A percentile compares a stretch with the other conserved stretches of the same genome.
These are phyloP conservation scores for Oenanthe oenanthe DNA, from an alignment of 2,113 vertebrate genomes.

Conservation along the genomic window DNA sequence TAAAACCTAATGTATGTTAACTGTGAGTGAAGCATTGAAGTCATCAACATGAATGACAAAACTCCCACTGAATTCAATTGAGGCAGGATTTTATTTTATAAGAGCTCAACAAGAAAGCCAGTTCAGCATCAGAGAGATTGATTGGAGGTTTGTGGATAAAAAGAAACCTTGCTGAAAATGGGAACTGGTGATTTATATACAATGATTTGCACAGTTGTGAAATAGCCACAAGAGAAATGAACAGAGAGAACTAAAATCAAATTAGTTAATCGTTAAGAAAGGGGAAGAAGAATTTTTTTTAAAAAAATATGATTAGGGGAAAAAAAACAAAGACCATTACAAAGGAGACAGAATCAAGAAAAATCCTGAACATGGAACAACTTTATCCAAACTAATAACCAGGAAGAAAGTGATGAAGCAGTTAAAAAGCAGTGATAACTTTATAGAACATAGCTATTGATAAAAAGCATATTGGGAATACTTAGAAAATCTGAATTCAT, in stretches of 20 bases:
- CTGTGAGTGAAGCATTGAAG: constrained; percentile 6
- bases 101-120: neutral
- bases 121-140: constrained; percentile 34
- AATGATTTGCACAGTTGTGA: neutral
- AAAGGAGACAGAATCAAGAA: neutral
- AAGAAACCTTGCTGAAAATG: constrained; percentile 35
- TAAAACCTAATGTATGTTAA: constrained; percentile 48
- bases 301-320: neutral
- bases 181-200: neutral
- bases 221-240: constrained; percentile 1
- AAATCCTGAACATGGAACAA: neutral
- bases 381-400: neutral
- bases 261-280: neutral
- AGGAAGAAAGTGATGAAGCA: neutral
- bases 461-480: constrained; percentile 45
- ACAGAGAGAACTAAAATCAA: constrained; percentile 14
- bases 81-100: neutral
- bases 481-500: constrained; percentile 1
- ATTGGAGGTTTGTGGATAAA: constrained; percentile 25
- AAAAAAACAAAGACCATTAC: neutral
- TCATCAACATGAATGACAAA: constrained; percentile 39
- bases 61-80: constrained; percentile 25
- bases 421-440: constrained; percentile 21
- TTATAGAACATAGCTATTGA: constrained; percentile 1
- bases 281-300: neutral